These are phyloP conservation scores for Monoplex corrugatus DNA, from an alignment of 2,888 invertebrate species.

Conservation along the genomic window DNA sequence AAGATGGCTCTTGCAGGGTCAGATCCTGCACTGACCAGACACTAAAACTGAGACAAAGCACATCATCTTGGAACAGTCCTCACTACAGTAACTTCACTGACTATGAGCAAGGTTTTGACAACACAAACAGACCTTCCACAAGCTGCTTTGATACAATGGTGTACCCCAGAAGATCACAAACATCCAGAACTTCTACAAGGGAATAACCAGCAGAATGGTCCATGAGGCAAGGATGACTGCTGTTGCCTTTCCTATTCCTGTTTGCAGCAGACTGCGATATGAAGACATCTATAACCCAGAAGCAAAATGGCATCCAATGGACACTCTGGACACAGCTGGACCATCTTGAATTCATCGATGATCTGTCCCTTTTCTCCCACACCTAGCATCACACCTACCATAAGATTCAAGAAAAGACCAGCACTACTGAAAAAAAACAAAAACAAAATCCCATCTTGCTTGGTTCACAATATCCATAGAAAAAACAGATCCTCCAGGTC, in stretches of 20 bases:
- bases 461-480: neutral
- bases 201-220: neutral
- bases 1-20: too few species aligned
- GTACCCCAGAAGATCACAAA: too few species aligned
- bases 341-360: slow-evolving; percentile 15
- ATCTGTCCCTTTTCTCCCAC: slow-evolving; percentile 33
- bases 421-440: neutral
- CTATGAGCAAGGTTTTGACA: too few species aligned
- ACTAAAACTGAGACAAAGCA: too few species aligned
- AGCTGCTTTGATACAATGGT: too few species aligned
- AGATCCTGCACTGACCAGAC: too few species aligned
- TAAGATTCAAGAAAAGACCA: slow-evolving; percentile 25
- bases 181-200: too few species aligned
- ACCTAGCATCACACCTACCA: neutral
- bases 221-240: slow-evolving; percentile 2
- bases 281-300: slow-evolving; percentile 18
- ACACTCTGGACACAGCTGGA: slow-evolving; percentile 6
- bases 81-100: too few species aligned
- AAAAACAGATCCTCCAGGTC: slow-evolving; percentile 13
- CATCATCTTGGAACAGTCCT: too few species aligned
- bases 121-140: too few species aligned
- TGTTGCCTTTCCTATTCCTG: neutral
- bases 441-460: neutral
- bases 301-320: slow-evolving; percentile 24
- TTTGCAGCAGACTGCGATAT: neutral